Conservation (phyloP, 2,113 vertebrate species). For the Irena cyanogastra region DNA sequence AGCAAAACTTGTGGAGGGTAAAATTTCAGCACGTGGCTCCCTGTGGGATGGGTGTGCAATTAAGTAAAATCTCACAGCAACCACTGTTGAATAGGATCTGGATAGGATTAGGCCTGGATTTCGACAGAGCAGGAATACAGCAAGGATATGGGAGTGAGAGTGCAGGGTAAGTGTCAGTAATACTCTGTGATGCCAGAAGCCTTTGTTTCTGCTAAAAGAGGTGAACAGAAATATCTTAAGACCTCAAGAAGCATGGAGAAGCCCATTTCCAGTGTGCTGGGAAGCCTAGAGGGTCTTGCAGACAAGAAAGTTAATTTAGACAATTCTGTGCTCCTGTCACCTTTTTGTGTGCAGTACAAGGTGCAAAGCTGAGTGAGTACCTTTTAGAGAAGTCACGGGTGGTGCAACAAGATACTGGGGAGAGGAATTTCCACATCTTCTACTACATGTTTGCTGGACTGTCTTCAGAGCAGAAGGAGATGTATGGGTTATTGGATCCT, state of each 20-base stretch:
- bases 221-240: background rate
- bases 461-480: slow-evolving; percentile 67
- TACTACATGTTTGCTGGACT: slow-evolving; percentile 80
- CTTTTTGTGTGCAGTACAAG: slow-evolving; percentile 60
- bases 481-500: slow-evolving; percentile 74
- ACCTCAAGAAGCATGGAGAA: background rate
- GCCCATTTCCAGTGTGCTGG: background rate
- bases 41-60: background rate
- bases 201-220: background rate
- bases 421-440: slow-evolving; percentile 81
- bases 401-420: slow-evolving; percentile 72
- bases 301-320: background rate
- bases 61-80: background rate
- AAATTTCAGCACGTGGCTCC: background rate
- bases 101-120: background rate
- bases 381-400: slow-evolving; percentile 79
- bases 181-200: background rate
- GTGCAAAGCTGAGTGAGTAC: slow-evolving; percentile 79
- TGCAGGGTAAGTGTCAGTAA: background rate
- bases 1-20: background rate
- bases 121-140: background rate
- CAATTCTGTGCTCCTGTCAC: background rate
- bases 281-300: background rate
- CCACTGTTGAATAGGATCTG: background rate
- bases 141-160: background rate